Percentiles rank a stretch among this genome's conserved stretches.
phyloP scores from a whole-genome alignment of 2,888 invertebrate species.

The Eupithecia inturbata region DNA sequence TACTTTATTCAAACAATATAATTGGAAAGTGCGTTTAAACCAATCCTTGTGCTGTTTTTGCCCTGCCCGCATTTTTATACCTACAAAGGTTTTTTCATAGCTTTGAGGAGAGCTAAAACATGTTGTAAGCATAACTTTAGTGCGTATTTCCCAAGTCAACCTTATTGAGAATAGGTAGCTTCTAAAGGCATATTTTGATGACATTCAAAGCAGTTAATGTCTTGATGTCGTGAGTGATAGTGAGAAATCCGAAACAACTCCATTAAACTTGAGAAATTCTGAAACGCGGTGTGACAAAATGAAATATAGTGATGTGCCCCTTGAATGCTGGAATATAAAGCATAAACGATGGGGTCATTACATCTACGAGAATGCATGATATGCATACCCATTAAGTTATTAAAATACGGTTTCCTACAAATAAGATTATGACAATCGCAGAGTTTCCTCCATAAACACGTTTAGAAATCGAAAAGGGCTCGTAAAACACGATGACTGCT shows the following conservation, averaged over 20 bases:
- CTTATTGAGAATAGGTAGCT: conserved; percentile 9
- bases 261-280: conserved; percentile 26
- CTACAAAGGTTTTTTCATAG: background rate
- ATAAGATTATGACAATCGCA: conserved; percentile 55
- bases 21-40: conserved; percentile 4
- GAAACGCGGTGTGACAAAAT: conserved; percentile 18
- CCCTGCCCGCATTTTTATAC: conserved; percentile 1
- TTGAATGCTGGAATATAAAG: conserved; percentile 19
- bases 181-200: conserved; percentile 23
- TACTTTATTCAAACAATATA: conserved; percentile 19
- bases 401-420: conserved; percentile 47
- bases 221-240: conserved; percentile 34
- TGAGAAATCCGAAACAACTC: conserved; percentile 25
- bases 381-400: conserved; percentile 35
- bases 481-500: conserved; percentile 70
- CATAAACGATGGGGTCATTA: conserved; percentile 19
- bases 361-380: conserved; percentile 26
- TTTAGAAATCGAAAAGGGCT: conserved; percentile 69
- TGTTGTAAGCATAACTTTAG: background rate
- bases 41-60: background rate
- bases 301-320: conserved; percentile 12
- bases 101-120: background rate
- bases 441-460: conserved; percentile 62
- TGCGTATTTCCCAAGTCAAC: conserved; percentile 10
- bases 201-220: conserved; percentile 26